These are phyloP conservation scores for Drosophila peninsularis DNA, from an alignment of 2,888 invertebrate genomes.

Conservation along the genomic window DNA sequence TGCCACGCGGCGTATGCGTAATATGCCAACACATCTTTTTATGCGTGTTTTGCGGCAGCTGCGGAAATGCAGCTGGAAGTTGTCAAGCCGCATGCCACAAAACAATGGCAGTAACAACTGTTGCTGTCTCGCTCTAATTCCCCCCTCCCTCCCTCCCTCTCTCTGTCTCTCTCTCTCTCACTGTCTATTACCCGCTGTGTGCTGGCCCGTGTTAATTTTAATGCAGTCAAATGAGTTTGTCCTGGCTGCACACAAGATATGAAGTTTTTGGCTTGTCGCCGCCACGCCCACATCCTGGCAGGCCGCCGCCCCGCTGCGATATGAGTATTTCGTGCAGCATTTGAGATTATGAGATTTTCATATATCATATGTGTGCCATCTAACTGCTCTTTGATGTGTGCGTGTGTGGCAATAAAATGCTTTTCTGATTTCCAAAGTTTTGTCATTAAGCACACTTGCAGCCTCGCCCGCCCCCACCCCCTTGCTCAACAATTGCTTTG, in stretches of 20 bases:
- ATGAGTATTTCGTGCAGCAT: slow-evolving; percentile 53
- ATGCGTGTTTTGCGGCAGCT: slow-evolving; percentile 18
- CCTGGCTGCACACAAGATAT: slow-evolving; percentile 50
- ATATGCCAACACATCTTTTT: slow-evolving; percentile 26
- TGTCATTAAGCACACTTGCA: slow-evolving; percentile 74
- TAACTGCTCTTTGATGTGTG: slow-evolving; percentile 36
- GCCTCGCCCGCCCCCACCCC: slow-evolving; percentile 20
- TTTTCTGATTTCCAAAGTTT: slow-evolving; percentile 74
- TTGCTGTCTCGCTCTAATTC: slow-evolving; percentile 1
- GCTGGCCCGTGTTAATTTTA: slow-evolving; percentile 45
- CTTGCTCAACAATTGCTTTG: slow-evolving; percentile 20
- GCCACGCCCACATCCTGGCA: background rate
- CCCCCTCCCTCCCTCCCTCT: background rate
- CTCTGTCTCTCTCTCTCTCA: background rate
- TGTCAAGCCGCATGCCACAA: slow-evolving; percentile 24
- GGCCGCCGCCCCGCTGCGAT: slow-evolving; percentile 1
- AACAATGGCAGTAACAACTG: slow-evolving; percentile 18
- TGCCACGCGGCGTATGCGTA: slow-evolving; percentile 49
- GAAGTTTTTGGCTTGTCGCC: slow-evolving; percentile 52
- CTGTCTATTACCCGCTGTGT: background rate
- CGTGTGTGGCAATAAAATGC: slow-evolving; percentile 65
- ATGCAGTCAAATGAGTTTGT: slow-evolving; percentile 68
- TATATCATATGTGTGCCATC: slow-evolving; percentile 52
- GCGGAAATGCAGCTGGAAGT: slow-evolving; percentile 59
- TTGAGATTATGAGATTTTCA: slow-evolving; percentile 67